phyloP scores from a whole-genome alignment of 2,113 vertebrate species.

The Dicrurus megarhynchus region DNA sequence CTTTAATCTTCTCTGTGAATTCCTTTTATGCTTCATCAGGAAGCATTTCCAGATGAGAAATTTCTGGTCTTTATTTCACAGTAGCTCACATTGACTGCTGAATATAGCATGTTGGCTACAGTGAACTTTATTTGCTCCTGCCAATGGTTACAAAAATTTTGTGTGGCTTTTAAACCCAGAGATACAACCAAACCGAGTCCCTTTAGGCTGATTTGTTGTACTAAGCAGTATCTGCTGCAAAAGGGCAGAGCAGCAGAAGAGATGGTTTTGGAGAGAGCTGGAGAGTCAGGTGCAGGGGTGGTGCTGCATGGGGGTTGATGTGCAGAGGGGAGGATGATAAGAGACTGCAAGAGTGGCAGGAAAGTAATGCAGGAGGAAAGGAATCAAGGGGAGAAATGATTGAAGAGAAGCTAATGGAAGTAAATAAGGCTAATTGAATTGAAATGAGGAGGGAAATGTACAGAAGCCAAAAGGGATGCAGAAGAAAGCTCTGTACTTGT shows the following conservation, averaged over 20 bases:
- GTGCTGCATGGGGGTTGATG: not conserved
- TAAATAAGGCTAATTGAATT: not conserved
- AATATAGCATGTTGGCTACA: not conserved
- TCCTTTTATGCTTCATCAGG: not conserved
- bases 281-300: not conserved
- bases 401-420: not conserved
- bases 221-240: not conserved
- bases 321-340: not conserved
- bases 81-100: not conserved
- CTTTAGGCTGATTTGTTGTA: not conserved
- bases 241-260: not conserved
- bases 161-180: not conserved
- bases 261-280: not conserved
- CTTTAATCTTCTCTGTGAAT: conserved; percentile 17
- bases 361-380: not conserved
- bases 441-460: not conserved
- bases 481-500: not conserved
- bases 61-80: not conserved
- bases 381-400: not conserved
- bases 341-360: not conserved
- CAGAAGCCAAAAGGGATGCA: not conserved
- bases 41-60: not conserved
- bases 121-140: not conserved
- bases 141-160: not conserved
- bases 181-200: not conserved